Evolutionary conservation across 2,113 vertebrate genomes (phyloP).

Genomic region (Syrrhaptes paradoxus): DNA sequence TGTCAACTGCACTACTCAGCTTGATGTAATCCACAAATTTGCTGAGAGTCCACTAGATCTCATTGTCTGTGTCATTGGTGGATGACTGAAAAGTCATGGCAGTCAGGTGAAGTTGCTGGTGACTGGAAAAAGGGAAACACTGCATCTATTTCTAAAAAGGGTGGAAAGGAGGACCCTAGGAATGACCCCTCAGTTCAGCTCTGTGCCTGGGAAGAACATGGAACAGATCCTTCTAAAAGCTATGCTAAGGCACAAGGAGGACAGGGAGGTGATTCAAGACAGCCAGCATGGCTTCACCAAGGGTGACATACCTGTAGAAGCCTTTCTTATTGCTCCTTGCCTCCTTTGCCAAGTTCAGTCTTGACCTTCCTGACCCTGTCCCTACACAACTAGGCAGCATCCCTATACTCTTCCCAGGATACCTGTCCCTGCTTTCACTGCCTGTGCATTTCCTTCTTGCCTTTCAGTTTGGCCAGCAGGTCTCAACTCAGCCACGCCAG

Average conservation of each 20-base stretch:
- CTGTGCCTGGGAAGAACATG: neutral
- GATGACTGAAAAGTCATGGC: neutral
- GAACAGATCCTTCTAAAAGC: neutral
- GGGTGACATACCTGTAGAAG: no score
- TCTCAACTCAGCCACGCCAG: fast-evolving
- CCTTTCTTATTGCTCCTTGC: no score
- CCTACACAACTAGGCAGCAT: fast-evolving
- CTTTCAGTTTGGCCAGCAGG: neutral
- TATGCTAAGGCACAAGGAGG: neutral
- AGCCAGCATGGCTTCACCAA: neutral
- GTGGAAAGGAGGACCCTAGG: neutral
- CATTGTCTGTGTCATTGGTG: neutral
- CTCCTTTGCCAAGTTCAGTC: no score
- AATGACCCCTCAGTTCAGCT: neutral
- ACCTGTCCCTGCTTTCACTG: neutral
- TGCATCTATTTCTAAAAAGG: neutral
- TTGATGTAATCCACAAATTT: neutral
- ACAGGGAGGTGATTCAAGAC: neutral
- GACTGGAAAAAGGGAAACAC: neutral
- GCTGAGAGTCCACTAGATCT: neutral
- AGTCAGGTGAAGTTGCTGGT: neutral
- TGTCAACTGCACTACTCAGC: fast-evolving
- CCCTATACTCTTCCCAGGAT: neutral
- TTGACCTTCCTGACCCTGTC: neutral
- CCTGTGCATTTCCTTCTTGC: neutral